Evolutionary conservation across 2,113 vertebrate genomes (phyloP), one percentile per base, ranked within the genome.

Genomic region (Sinocyclocheilus grahami): DNA sequence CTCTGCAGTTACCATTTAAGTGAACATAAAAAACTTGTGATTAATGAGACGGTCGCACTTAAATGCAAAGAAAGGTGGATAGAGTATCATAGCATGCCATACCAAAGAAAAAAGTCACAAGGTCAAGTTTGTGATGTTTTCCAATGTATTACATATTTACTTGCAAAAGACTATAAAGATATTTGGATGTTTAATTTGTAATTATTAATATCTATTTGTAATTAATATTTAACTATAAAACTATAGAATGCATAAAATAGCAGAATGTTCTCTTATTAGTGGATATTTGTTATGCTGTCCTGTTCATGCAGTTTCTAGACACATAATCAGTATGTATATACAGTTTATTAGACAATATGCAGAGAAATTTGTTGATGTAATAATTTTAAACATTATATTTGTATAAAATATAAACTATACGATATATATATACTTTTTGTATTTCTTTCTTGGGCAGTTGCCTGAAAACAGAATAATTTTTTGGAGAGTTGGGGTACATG

Each of bases 1-100:
- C 82, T 86, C 88, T 86, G 84, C 83, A 72, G 82, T 80, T 74
- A 48, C 86, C 62, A 27, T 55, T 75, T 77, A 82, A 80, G 82
- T 82, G 84, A 90, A 88, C 86, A 89, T 74, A 88, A 77, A 39
- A 87, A 87, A 87, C 69, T 86, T 11, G 86, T 89, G 88, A 89
- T 87, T 89, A 87, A 89, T 87, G 86, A 78, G 84, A 85, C 69
- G 77, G 85, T 16, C 58, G 76, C 80, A 78, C 82, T 75, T 74
- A 84, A 88, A 27, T 67, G 37, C 60, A 86, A 67, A n/a, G 46
- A 75, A 77, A 78, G 48, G 53, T 51, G 80, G 85, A 78, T 83
- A 78, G 78, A 63, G 82, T 88, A 78, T 88, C 74, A 83, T 22
- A 83, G 63, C 84, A 84, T 63, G 39, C n/a, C 33, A 42, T 76